A percentile compares a stretch with the other conserved stretches of the same genome.
phyloP scores from a whole-genome alignment of 2,888 invertebrate genomes.

The Tromatobia lineatoria region DNA sequence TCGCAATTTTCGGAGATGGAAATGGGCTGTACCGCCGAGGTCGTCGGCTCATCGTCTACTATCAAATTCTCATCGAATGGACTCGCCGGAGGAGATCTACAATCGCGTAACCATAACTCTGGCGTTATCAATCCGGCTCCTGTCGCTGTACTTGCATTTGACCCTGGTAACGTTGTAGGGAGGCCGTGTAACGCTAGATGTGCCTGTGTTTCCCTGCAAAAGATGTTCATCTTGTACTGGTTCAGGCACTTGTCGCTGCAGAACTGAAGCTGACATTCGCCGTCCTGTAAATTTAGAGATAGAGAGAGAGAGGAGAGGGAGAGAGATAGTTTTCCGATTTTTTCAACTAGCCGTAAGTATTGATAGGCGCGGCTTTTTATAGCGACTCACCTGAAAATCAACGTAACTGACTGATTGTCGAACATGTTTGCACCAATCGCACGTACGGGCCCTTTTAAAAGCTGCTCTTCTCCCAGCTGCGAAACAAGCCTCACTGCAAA shows the following conservation, averaged over 20 bases:
- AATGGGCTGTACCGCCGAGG: conserved; percentile 45
- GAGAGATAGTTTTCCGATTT: neutral
- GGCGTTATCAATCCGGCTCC: conserved; percentile 92
- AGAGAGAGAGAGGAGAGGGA: neutral
- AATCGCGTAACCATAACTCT: conserved; percentile 95
- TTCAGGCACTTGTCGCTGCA: conserved; percentile 97
- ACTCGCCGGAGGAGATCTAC: conserved; percentile 88
- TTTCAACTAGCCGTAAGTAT: neutral
- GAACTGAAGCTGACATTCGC: conserved; percentile 96
- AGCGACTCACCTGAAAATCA: conserved; percentile 88
- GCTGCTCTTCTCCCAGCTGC: conserved; percentile 95
- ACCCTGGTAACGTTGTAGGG: conserved; percentile 64
- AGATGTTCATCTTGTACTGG: conserved; percentile 99
- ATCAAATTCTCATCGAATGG: conserved; percentile 74
- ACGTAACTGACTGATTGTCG: conserved; percentile 96
- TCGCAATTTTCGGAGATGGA: conserved; percentile 49
- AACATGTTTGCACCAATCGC: conserved; percentile 97
- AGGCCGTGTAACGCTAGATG: conserved; percentile 91
- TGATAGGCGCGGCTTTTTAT: neutral
- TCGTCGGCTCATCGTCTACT: conserved; percentile 73
- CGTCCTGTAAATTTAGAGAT: conserved; percentile 90
- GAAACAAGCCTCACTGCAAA: conserved; percentile 96
- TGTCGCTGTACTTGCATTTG: conserved; percentile 70
- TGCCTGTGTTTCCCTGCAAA: conserved; percentile 97
- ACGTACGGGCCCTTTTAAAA: conserved; percentile 96